Conservation (phyloP, 2,113 vertebrate genomes). For the Pagrus major region DNA sequence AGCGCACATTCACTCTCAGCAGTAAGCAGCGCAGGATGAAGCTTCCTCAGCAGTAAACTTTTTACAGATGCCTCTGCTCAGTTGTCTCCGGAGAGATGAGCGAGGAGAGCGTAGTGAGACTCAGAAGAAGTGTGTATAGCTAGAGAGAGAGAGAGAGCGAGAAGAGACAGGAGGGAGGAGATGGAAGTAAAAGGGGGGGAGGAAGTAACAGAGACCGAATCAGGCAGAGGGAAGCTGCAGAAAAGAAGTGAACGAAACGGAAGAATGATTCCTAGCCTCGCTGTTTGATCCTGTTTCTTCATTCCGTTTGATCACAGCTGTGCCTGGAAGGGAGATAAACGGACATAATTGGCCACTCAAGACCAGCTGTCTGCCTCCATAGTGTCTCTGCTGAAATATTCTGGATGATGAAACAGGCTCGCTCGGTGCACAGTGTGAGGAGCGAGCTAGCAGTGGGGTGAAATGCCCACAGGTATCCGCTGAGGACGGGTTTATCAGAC, state of each 20-base stretch:
- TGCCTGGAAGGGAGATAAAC: slow-evolving; percentile 82
- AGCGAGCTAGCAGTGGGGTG: slow-evolving; percentile 32
- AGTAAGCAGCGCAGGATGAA: slow-evolving; percentile 29
- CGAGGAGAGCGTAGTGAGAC: slow-evolving; percentile 34
- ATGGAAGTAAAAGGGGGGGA: slow-evolving; percentile 56
- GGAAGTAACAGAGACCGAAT: slow-evolving; percentile 65
- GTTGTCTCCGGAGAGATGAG: slow-evolving; percentile 58
- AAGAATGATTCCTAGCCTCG: slow-evolving; percentile 73
- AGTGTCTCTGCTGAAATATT: slow-evolving; percentile 71
- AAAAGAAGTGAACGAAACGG: slow-evolving; percentile 63
- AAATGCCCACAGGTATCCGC: slow-evolving; percentile 52
- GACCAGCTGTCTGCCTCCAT: slow-evolving; percentile 79
- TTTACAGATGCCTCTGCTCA: slow-evolving; percentile 56
- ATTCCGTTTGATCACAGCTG: slow-evolving; percentile 82
- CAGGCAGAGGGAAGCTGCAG: slow-evolving; percentile 55
- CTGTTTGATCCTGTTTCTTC: slow-evolving; percentile 81
- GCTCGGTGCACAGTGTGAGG: slow-evolving; percentile 38
- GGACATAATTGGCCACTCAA: slow-evolving; percentile 83
- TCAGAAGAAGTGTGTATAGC: slow-evolving; percentile 37
- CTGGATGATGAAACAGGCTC: slow-evolving; percentile 70
- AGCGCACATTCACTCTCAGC: slow-evolving; percentile 45
- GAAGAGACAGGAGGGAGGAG: slow-evolving; percentile 35
- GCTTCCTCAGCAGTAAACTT: slow-evolving; percentile 72
- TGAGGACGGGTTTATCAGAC: slow-evolving; percentile 9
- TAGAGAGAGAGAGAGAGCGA: slow-evolving; percentile 13